Evolutionary conservation across 2,888 invertebrate species (phyloP).

Genomic region (Drosophila siamana): DNA sequence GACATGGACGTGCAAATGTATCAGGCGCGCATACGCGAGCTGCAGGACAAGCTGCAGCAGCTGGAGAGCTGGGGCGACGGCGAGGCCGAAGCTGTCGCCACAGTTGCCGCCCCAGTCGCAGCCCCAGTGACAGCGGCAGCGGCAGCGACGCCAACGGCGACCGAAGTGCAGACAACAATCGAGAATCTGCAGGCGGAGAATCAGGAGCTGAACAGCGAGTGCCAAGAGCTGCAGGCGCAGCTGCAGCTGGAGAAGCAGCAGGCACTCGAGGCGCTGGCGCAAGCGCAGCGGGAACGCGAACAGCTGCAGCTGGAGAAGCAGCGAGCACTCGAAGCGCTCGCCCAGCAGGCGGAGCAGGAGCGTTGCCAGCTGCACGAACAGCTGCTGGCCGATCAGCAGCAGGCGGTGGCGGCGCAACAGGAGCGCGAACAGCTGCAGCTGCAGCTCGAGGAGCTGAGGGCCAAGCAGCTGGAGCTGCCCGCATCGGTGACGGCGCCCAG

Average conservation of each 20-base stretch:
- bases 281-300: slow-evolving; percentile 42
- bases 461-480: slow-evolving; percentile 29
- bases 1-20: slow-evolving; percentile 91
- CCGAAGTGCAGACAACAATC: slow-evolving; percentile 74
- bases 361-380: slow-evolving; percentile 58
- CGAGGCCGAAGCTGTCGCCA: neutral
- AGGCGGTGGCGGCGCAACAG: neutral
- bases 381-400: slow-evolving; percentile 9
- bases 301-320: slow-evolving; percentile 83
- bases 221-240: slow-evolving; percentile 87
- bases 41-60: slow-evolving; percentile 88
- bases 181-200: slow-evolving; percentile 86
- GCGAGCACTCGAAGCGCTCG: slow-evolving; percentile 10
- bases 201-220: slow-evolving; percentile 88
- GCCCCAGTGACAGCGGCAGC: neutral
- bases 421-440: slow-evolving; percentile 32
- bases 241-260: slow-evolving; percentile 85
- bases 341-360: slow-evolving; percentile 62
- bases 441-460: slow-evolving; percentile 35
- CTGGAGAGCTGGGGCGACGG: slow-evolving; percentile 86
- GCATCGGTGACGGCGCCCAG: slow-evolving; percentile 14
- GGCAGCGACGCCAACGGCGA: slow-evolving; percentile 3
- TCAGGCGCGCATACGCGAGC: slow-evolving; percentile 90
- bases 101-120: neutral
- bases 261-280: neutral